These are phyloP conservation scores for Liodrosophila aerea DNA, from an alignment of 2,888 invertebrate genomes.

Conservation along the genomic window DNA sequence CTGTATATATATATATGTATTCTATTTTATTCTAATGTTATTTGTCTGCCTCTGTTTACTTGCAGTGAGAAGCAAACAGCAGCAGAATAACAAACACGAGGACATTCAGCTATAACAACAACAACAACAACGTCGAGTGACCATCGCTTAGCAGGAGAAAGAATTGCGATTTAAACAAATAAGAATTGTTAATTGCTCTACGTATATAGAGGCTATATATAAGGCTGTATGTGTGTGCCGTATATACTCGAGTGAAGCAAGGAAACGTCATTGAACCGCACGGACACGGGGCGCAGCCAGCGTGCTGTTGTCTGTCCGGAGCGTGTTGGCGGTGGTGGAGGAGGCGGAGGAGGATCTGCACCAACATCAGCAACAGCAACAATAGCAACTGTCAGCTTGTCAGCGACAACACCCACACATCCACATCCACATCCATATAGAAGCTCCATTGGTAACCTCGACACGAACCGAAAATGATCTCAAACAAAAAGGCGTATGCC, in stretches of 20 bases:
- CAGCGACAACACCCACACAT: conserved; percentile 32
- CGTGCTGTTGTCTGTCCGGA: conserved; percentile 61
- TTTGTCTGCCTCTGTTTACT: conserved; percentile 26
- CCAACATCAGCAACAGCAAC: conserved; percentile 18
- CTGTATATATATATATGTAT: not conserved
- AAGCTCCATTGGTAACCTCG: conserved; percentile 34
- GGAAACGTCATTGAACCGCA: conserved; percentile 73
- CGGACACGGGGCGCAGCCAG: conserved; percentile 55
- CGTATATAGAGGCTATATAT: conserved; percentile 17
- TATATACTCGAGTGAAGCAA: conserved; percentile 35
- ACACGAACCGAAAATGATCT: conserved; percentile 87
- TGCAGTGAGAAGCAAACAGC: conserved; percentile 41
- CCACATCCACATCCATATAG: conserved; percentile 7
- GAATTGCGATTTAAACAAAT: conserved; percentile 68
- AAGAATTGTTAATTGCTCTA: conserved; percentile 35
- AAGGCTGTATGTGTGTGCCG: conserved; percentile 7
- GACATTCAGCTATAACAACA: conserved; percentile 18
- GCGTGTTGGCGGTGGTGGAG: conserved; percentile 27
- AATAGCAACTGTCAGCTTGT: conserved; percentile 13
- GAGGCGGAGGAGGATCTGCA: conserved; percentile 39
- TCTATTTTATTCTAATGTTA: conserved; percentile 22
- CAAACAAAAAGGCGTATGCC: conserved; percentile 91
- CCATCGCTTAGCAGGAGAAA: conserved; percentile 45
- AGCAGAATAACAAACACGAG: conserved; percentile 27
- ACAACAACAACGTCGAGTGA: conserved; percentile 31